A percentile compares a stretch with the other conserved stretches of the same genome.
phyloP scores from a whole-genome alignment of 1,140 invertebrate species.

The Proales similis region DNA sequence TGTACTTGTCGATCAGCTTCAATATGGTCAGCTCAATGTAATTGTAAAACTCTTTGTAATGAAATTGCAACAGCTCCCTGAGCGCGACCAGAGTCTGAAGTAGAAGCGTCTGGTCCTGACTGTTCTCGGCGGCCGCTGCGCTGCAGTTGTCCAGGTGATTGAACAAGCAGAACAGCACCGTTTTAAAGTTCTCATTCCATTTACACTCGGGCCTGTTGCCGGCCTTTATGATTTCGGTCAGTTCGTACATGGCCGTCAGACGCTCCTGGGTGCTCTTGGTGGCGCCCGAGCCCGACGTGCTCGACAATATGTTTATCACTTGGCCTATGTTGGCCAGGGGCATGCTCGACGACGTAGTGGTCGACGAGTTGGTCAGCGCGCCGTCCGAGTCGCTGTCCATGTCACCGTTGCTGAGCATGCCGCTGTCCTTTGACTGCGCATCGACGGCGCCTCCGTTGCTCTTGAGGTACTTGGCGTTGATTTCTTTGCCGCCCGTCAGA shows the following conservation, averaged over 20 bases:
- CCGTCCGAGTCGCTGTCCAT: slow-evolving; percentile 24
- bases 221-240: slow-evolving; percentile 26
- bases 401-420: slow-evolving; percentile 62
- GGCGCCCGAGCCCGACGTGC: too few relatives aligned
- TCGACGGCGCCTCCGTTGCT: slow-evolving; percentile 63
- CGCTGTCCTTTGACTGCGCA: slow-evolving; percentile 76
- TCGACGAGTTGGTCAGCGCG: slow-evolving; percentile 58
- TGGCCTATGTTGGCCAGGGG: slow-evolving; percentile 38
- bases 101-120: neutral
- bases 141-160: slow-evolving; percentile 63
- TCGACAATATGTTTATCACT: slow-evolving; percentile 55
- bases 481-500: slow-evolving; percentile 45
- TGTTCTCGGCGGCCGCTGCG: neutral
- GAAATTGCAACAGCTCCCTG: slow-evolving; percentile 70
- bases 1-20: slow-evolving; percentile 75
- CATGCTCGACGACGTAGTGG: slow-evolving; percentile 48
- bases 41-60: slow-evolving; percentile 68
- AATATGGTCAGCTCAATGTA: slow-evolving; percentile 80
- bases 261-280: slow-evolving; percentile 39
- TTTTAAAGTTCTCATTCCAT: slow-evolving; percentile 54
- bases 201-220: slow-evolving; percentile 25
- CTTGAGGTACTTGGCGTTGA: slow-evolving; percentile 30
- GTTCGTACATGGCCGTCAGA: slow-evolving; percentile 20
- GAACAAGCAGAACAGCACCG: slow-evolving; percentile 65
- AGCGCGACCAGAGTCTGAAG: slow-evolving; percentile 67